phyloP scores from a whole-genome alignment of 2,888 invertebrate genomes.

The Pseudococcus viburni region DNA sequence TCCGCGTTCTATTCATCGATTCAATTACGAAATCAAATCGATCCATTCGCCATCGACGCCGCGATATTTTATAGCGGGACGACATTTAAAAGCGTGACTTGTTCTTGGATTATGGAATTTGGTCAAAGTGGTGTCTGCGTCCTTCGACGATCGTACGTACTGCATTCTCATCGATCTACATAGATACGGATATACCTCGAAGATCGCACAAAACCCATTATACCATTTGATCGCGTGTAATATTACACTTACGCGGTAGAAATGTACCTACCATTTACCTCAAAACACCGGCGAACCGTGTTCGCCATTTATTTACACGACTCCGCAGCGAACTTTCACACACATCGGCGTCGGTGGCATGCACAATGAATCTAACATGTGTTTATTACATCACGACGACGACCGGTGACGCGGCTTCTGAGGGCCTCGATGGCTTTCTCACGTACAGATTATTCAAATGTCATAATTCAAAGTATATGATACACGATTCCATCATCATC shows the following conservation, averaged over 20 bases:
- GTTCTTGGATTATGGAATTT: not conserved
- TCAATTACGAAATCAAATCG: slow-evolving; percentile 13
- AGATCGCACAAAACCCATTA: not conserved
- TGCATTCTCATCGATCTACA: not conserved
- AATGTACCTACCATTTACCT: not conserved
- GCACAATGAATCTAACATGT: not conserved
- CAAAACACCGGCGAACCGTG: not conserved
- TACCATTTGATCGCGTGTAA: too few species aligned
- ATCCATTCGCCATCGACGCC: not conserved
- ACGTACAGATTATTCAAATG: slow-evolving; percentile 22
- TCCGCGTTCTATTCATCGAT: slow-evolving; percentile 5
- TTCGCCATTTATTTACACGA: slow-evolving; percentile 1
- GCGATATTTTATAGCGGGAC: not conserved
- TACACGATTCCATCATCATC: slow-evolving; percentile 18
- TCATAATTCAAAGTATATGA: slow-evolving; percentile 5
- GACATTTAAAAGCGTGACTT: slow-evolving; percentile 20
- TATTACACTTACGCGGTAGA: not conserved
- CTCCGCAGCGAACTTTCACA: slow-evolving; percentile 10
- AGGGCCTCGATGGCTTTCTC: slow-evolving; percentile 10
- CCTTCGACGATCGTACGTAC: slow-evolving; percentile 19
- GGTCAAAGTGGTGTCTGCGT: not conserved
- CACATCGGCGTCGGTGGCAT: not conserved
- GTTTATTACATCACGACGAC: slow-evolving; percentile 32
- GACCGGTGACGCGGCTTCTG: not conserved
- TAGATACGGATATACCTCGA: not conserved